Evolutionary conservation across 2,113 vertebrate species (phyloP), one percentile per base, ranked within the genome.

Genomic region (Arenaria interpres): DNA sequence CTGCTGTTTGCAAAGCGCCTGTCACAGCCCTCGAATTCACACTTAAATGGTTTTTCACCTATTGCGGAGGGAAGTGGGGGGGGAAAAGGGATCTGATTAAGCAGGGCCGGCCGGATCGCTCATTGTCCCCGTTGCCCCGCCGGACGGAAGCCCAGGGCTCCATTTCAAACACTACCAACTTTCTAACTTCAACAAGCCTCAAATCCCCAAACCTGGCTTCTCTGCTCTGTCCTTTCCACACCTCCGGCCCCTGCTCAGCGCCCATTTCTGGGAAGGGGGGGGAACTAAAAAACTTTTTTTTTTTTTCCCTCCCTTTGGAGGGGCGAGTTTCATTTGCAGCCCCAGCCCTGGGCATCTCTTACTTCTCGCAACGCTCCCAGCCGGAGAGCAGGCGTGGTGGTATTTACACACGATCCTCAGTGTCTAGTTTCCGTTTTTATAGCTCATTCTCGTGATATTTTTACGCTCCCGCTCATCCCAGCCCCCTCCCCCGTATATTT

Each of bases 41-140:
- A 99, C 98, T 99, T 99, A 98, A 99, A 99, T 78, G 99, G 99
- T 97, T 99, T 99, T 98, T 99, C 99, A 98, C 99, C 99, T 99
- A 97, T 93, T 93, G 73, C 85, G 66, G 93, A 98, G 94, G 95
- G 85, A 85, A 95, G 89, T n/a, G 54, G 67, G 60, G 45, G 35
- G 88, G 30, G 69, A 82, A 93, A 64, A 88, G 51, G 72, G 23
- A n/a, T 73, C 82, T 81, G 80, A 91, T 96, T 95, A 97, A 94
- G 87, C 73, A 91, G 81, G 69, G 88, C 78, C 48, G 39, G 60
- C 32, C 32, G 78, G 78, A 78, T 82, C 27, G 33, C 86, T 85
- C 76, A 77, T 95, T 91, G 87, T 85, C 92, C 85, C 89, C 78
- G 20, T 17, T 60, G 45, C 91, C 74, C 41, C 20, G 75, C 82